Conservation (phyloP, 1,140 invertebrate genomes). For the Lordiphosa collinella region DNA sequence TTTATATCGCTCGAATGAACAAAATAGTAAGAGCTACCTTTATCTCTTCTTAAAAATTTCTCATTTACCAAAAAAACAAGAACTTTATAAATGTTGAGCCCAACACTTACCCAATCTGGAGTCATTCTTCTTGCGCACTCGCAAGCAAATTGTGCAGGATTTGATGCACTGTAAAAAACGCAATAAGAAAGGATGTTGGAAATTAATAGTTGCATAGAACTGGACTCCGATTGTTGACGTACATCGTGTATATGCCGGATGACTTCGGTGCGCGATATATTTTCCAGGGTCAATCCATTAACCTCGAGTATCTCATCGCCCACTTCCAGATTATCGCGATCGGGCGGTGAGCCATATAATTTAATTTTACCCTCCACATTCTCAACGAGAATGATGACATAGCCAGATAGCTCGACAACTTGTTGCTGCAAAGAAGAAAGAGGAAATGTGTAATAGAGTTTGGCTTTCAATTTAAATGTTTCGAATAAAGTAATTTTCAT, state of each 20-base stretch:
- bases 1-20: too few relatives aligned
- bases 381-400: slow-evolving; percentile 97
- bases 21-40: too few relatives aligned
- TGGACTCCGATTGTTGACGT: slow-evolving; percentile 37
- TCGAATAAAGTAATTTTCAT: slow-evolving; percentile 54
- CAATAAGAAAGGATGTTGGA: neutral
- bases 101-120: slow-evolving; percentile 91
- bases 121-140: slow-evolving; percentile 92
- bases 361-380: slow-evolving; percentile 96
- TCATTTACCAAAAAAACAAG: too few relatives aligned
- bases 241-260: slow-evolving; percentile 97
- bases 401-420: slow-evolving; percentile 95
- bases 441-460: neutral
- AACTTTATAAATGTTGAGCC: too few relatives aligned
- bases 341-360: slow-evolving; percentile 97
- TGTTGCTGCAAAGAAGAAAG: slow-evolving; percentile 65
- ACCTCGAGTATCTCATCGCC: slow-evolving; percentile 98
- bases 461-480: slow-evolving; percentile 19
- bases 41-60: too few relatives aligned
- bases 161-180: slow-evolving; percentile 90
- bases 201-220: neutral
- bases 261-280: slow-evolving; percentile 92
- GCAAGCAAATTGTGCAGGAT: slow-evolving; percentile 94
- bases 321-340: slow-evolving; percentile 94
- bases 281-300: slow-evolving; percentile 93